Conservation (phyloP, 2,888 invertebrate species). For the Dicycla oo region DNA sequence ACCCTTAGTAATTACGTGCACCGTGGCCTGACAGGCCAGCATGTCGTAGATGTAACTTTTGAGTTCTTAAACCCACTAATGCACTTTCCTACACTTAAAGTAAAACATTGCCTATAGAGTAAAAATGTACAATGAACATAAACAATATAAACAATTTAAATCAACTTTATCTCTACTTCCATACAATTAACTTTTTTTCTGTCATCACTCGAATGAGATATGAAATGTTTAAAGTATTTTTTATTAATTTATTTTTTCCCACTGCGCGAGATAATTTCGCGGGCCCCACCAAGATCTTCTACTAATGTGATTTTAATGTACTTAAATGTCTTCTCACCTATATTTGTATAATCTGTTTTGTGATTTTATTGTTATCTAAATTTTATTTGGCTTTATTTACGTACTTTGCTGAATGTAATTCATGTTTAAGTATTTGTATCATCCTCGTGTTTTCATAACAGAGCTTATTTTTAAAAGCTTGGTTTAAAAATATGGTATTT, state of each 20-base stretch:
- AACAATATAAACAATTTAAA: constrained; percentile 56
- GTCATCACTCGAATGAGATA: constrained; percentile 79
- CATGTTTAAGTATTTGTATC: constrained; percentile 62
- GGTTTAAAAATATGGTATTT: constrained; percentile 31
- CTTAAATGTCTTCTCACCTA: constrained; percentile 84
- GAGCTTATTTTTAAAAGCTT: constrained; percentile 56
- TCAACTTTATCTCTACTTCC: constrained; percentile 82
- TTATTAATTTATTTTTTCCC: constrained; percentile 87
- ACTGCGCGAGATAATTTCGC: constrained; percentile 83
- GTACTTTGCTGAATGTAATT: constrained; percentile 62
- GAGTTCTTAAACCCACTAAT: background rate
- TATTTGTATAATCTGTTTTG: constrained; percentile 82
- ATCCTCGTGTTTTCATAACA: constrained; percentile 50
- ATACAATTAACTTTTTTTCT: constrained; percentile 86
- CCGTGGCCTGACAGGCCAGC: background rate
- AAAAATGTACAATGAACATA: constrained; percentile 31
- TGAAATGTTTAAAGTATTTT: constrained; percentile 80
- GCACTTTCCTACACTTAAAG: constrained; percentile 1
- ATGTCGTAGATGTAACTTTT: background rate
- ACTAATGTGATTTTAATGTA: constrained; percentile 91
- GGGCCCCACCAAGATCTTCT: constrained; percentile 81
- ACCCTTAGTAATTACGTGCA: constrained; percentile 37
- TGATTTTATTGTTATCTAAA: constrained; percentile 70
- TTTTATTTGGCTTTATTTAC: constrained; percentile 68
- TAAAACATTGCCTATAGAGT: background rate